Evolutionary conservation across 2,113 vertebrate species (phyloP).

Genomic region (Triplophysa rosa): DNA sequence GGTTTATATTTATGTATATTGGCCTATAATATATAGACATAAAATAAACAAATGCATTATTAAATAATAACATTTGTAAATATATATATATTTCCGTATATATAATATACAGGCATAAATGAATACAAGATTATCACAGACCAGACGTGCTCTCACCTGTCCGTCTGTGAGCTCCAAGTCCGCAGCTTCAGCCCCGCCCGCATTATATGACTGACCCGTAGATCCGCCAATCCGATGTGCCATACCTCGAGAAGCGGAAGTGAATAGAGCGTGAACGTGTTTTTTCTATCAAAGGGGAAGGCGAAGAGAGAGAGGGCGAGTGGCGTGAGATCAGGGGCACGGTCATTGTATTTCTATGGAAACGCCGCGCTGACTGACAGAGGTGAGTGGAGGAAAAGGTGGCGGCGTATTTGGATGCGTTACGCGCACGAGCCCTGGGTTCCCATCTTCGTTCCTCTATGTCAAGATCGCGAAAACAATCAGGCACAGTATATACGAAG

Average conservation of each 20-base stretch:
- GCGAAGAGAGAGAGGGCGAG: constrained; percentile 31
- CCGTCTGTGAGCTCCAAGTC: background rate
- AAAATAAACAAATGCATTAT: no score
- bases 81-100: no score
- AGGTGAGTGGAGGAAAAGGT: constrained; percentile 25
- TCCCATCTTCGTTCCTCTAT: constrained; percentile 11
- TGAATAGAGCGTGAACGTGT: constrained; percentile 48
- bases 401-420: constrained; percentile 43
- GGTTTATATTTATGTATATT: no score
- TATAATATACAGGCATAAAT: background rate
- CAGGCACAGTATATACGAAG: constrained; percentile 5
- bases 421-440: constrained; percentile 3
- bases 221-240: constrained; percentile 69
- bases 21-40: no score
- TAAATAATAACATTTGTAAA: no score
- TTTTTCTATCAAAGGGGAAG: constrained; percentile 34
- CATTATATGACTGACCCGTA: constrained; percentile 65
- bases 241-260: constrained; percentile 75
- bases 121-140: no score
- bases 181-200: constrained; percentile 43
- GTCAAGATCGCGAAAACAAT: constrained; percentile 21
- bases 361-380: constrained; percentile 24
- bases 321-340: constrained; percentile 25
- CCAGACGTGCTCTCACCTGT: constrained; percentile 48
- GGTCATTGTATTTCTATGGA: constrained; percentile 45